Conservation (phyloP, 2,113 vertebrate species). For the Paratilapia polleni region DNA sequence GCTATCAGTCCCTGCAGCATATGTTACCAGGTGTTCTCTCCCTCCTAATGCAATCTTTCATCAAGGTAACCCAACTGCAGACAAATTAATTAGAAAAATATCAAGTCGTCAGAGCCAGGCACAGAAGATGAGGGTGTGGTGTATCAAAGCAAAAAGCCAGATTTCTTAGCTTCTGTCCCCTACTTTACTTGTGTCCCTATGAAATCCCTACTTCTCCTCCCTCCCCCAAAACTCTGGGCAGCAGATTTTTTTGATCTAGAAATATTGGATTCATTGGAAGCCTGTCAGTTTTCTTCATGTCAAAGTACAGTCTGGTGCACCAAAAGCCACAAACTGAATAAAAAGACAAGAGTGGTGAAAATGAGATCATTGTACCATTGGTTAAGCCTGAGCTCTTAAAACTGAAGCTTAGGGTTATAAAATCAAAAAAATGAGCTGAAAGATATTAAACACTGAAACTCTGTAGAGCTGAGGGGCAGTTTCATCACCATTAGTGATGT, state of each 20-base stretch:
- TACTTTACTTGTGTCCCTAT: conserved; percentile 26
- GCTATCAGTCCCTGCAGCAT: conserved; percentile 73
- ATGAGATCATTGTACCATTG: too few species aligned
- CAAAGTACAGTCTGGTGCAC: not conserved
- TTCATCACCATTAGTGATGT: too few species aligned
- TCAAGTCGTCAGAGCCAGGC: conserved; percentile 62
- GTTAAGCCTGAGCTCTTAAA: not conserved
- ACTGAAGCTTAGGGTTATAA: not conserved
- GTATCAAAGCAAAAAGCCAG: conserved; percentile 68
- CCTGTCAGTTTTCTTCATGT: not conserved
- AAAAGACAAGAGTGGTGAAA: too few species aligned
- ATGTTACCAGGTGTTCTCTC: conserved; percentile 79
- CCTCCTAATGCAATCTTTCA: conserved; percentile 69
- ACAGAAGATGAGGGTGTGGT: conserved; percentile 58
- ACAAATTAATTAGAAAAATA: conserved; percentile 75
- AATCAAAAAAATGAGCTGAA: not conserved
- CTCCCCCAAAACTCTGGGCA: not conserved
- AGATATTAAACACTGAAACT: not conserved
- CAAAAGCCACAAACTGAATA: not conserved
- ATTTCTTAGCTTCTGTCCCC: conserved; percentile 57
- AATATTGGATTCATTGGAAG: not conserved
- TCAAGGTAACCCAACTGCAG: conserved; percentile 73
- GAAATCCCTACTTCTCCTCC: not conserved
- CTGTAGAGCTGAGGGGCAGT: not conserved
- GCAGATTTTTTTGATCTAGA: not conserved